Conservation (phyloP, 2,888 invertebrate genomes). For the Tetropium fuscum region DNA sequence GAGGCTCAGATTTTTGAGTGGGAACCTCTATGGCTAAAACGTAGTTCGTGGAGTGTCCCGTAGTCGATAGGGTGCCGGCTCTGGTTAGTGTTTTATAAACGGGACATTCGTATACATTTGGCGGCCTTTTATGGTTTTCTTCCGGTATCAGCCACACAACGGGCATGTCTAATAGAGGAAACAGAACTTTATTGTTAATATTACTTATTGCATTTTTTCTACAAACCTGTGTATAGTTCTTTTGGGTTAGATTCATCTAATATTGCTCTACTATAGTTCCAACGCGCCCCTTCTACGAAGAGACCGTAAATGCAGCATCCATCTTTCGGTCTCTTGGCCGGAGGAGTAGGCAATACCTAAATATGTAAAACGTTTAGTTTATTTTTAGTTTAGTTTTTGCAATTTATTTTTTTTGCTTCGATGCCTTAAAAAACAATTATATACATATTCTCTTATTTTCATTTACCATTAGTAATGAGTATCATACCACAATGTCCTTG, state of each 20-base stretch:
- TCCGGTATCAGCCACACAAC: slow-evolving; percentile 78
- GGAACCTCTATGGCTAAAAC: slow-evolving; percentile 74
- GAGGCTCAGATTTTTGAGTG: slow-evolving; percentile 67
- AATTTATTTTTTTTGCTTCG: no score
- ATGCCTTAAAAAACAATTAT: no score
- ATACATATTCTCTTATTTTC: no score
- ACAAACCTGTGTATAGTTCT: slow-evolving; percentile 76
- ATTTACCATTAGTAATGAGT: no score
- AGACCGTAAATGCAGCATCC: slow-evolving; percentile 77
- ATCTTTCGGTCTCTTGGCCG: slow-evolving; percentile 68
- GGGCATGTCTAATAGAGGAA: slow-evolving; percentile 71
- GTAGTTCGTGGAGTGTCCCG: slow-evolving; percentile 78
- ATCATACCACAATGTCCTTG: no score
- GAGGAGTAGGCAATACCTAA: slow-evolving; percentile 51
- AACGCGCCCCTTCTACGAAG: slow-evolving; percentile 83
- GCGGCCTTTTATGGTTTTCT: slow-evolving; percentile 69
- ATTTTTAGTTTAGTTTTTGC: no score
- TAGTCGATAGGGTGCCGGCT: slow-evolving; percentile 75
- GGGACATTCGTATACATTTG: slow-evolving; percentile 71
- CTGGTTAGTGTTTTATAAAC: slow-evolving; percentile 75
- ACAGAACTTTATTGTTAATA: background rate
- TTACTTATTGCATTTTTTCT: background rate
- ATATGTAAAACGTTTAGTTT: no score
- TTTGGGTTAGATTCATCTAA: slow-evolving; percentile 75
- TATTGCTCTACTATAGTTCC: slow-evolving; percentile 71